These are phyloP conservation scores for Melieria omissa DNA, from an alignment of 2,888 invertebrate genomes.

Conservation along the genomic window DNA sequence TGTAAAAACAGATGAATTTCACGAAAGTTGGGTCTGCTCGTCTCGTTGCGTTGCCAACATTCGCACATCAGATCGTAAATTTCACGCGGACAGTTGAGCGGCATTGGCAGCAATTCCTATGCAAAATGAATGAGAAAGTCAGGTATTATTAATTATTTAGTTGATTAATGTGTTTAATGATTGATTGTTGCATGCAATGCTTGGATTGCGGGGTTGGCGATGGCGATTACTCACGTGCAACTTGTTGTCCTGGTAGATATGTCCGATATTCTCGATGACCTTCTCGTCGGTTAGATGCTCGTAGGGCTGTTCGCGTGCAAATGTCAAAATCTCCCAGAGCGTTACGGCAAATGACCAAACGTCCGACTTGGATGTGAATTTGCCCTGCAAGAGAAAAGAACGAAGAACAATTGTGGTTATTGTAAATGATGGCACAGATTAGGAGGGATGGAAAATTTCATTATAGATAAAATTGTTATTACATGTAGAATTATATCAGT, in stretches of 20 bases:
- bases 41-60: conserved; percentile 85
- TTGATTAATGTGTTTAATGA: no score
- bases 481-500: no score
- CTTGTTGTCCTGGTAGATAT: conserved; percentile 79
- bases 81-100: conserved; percentile 83
- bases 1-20: conserved; percentile 88
- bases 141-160: no score
- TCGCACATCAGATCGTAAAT: conserved; percentile 88
- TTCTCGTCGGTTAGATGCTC: conserved; percentile 82
- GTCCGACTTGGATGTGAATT: conserved; percentile 85
- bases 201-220: neutral
- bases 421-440: neutral
- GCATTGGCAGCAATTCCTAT: conserved; percentile 73
- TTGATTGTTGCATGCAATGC: no score
- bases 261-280: conserved; percentile 84
- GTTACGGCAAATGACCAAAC: conserved; percentile 91
- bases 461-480: no score
- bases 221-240: conserved; percentile 71
- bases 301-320: conserved; percentile 85
- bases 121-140: conserved; percentile 31
- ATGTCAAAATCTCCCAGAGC: conserved; percentile 87
- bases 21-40: conserved; percentile 81
- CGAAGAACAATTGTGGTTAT: neutral
- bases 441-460: neutral
- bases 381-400: conserved; percentile 71